Conservation (phyloP, 2,113 vertebrate genomes). For the Oryzias javanicus region DNA sequence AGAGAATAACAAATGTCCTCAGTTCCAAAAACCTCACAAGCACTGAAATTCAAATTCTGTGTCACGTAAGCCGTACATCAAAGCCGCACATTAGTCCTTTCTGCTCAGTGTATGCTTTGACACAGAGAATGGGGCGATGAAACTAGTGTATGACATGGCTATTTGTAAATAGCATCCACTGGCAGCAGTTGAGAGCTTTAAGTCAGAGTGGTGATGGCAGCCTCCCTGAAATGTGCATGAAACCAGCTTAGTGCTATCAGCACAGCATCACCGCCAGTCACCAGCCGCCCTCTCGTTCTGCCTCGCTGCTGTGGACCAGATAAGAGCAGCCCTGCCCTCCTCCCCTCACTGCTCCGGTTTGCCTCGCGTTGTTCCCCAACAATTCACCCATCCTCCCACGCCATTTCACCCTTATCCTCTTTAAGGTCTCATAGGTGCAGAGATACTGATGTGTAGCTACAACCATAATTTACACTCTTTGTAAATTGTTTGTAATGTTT, state of each 20-base stretch:
- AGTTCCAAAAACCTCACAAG: slow-evolving; percentile 53
- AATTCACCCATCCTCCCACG: slow-evolving; percentile 51
- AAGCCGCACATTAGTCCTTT: slow-evolving; percentile 45
- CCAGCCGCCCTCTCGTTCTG: slow-evolving; percentile 67
- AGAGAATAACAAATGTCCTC: slow-evolving; percentile 56
- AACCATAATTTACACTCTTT: slow-evolving; percentile 77
- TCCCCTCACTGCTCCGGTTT: slow-evolving; percentile 40
- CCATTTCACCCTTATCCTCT: slow-evolving; percentile 65
- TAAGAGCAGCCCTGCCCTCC: slow-evolving; percentile 62
- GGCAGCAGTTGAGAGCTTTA: slow-evolving; percentile 56
- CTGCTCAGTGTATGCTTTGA: slow-evolving; percentile 34
- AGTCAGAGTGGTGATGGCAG: slow-evolving; percentile 61
- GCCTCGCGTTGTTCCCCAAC: slow-evolving; percentile 52
- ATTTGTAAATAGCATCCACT: slow-evolving; percentile 65
- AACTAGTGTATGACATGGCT: slow-evolving; percentile 60
- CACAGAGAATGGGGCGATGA: slow-evolving; percentile 43
- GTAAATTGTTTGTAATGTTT: slow-evolving; percentile 76
- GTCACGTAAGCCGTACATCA: slow-evolving; percentile 64
- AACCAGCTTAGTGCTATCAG: slow-evolving; percentile 73
- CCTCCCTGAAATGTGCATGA: slow-evolving; percentile 73
- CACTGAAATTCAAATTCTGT: slow-evolving; percentile 50
- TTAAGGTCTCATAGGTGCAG: slow-evolving; percentile 65
- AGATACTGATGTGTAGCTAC: slow-evolving; percentile 62
- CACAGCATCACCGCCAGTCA: slow-evolving; percentile 68
- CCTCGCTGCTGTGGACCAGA: slow-evolving; percentile 68